phyloP scores from a whole-genome alignment of 2,888 invertebrate species.

The Anagyrus pseudococci region DNA sequence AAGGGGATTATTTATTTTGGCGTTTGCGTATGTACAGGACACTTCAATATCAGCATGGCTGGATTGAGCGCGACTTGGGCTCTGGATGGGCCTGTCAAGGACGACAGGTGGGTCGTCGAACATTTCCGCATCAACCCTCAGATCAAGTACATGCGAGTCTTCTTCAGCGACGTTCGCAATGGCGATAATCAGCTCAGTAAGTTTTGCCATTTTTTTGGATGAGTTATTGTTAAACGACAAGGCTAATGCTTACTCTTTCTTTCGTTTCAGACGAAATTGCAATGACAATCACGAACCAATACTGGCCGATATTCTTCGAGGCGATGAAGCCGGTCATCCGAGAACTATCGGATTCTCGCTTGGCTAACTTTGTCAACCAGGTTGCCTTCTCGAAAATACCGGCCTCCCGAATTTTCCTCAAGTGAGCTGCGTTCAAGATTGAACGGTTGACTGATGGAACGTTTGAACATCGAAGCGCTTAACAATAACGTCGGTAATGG shows the following conservation, averaged over 20 bases:
- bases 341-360: constrained; percentile 66
- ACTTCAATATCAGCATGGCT: constrained; percentile 55
- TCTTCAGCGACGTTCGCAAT: constrained; percentile 68
- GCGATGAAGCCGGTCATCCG: constrained; percentile 67
- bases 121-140: constrained; percentile 71
- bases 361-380: constrained; percentile 65
- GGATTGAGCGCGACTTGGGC: constrained; percentile 49
- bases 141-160: constrained; percentile 69
- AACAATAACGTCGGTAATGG: too few relatives aligned
- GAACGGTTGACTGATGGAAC: too few relatives aligned
- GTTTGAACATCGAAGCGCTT: too few relatives aligned
- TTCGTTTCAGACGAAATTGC: constrained; percentile 68
- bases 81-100: constrained; percentile 49
- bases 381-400: constrained; percentile 62
- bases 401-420: constrained; percentile 43
- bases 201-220: too few relatives aligned
- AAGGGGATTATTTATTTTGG: too few relatives aligned
- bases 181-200: constrained; percentile 72
- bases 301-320: constrained; percentile 69
- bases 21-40: too few relatives aligned
- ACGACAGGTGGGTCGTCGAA: constrained; percentile 56
- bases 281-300: constrained; percentile 66
- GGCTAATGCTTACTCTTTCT: too few relatives aligned
- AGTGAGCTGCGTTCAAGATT: too few relatives aligned
- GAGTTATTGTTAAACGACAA: too few relatives aligned